phyloP scores from a whole-genome alignment of 2,113 vertebrate species.

The Phylloscopus trochiloides region DNA sequence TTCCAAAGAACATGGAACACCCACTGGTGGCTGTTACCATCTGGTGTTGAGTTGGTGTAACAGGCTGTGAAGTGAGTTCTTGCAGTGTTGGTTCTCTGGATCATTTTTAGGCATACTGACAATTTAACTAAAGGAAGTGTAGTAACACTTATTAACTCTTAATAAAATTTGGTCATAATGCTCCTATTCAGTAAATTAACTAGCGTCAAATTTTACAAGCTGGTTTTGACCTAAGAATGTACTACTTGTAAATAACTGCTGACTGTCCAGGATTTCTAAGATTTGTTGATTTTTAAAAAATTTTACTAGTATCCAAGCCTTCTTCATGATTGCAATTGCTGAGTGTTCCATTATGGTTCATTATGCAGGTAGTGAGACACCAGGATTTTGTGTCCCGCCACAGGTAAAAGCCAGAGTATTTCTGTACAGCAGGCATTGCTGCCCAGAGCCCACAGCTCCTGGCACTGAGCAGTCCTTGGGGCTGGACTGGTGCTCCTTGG shows the following conservation, averaged over 20 bases:
- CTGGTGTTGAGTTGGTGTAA: neutral
- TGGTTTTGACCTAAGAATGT: neutral
- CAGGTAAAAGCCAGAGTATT: neutral
- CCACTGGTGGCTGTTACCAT: neutral
- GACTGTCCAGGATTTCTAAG: neutral
- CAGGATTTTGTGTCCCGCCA: neutral
- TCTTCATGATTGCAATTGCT: neutral
- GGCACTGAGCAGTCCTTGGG: neutral
- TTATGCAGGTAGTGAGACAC: neutral
- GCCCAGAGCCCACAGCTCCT: neutral
- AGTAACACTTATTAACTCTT: neutral
- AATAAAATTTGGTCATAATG: neutral
- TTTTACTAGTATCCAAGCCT: neutral
- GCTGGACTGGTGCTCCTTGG: neutral
- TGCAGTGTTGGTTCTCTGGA: neutral
- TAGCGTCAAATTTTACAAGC: neutral
- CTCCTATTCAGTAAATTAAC: neutral
- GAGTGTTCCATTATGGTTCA: neutral
- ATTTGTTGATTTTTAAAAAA: neutral
- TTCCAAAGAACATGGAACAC: rapidly evolving
- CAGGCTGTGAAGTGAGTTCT: neutral
- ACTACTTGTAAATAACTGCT: neutral
- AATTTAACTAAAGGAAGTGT: neutral
- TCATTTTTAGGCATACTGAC: neutral
- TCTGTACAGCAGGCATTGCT: neutral